Evolutionary conservation across 2,888 invertebrate genomes (phyloP), one percentile per base, ranked within the genome.

Genomic region (Pharmacophagus antenor): DNA sequence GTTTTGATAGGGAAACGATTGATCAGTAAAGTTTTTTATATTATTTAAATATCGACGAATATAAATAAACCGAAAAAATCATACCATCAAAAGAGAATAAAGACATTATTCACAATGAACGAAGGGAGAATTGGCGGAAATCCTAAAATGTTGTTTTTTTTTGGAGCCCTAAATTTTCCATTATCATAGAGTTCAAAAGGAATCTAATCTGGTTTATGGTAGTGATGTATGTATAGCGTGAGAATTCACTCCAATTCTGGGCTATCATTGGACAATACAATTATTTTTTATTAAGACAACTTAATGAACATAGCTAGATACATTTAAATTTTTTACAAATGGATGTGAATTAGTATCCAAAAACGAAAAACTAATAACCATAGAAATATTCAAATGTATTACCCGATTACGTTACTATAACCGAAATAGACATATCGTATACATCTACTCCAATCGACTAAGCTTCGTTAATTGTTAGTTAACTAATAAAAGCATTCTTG

Each of bases 1-100:
- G 42, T 49, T 54, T 49, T 49, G 58, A 53, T 58, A 54, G 21
- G 10, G n/a, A 48, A 58, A 42, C 22, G 15, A 41, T 23, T 27
- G 10, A n/a, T 5, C 37, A n/a, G 1, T 8, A 37, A 37, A 37
- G 27, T 2, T 8, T 27, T 27, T 4, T 10, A 27, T 10, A 27
- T 15, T 15, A 37, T 37, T 37, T n/a, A 31, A 31, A 31, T 15
- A 15, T 15, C 15, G 31, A 37, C n/a, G 5, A 37, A 37, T 8
- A 3, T n/a, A 5, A n/a, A 37, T n/a, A n/a, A n/a, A n/a, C n/a
- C n/a, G n/a, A n/a, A n/a, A n/a, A n/a, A n/a, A n/a, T n/a, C n/a
- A n/a, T n/a, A n/a, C n/a, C n/a, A n/a, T n/a, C n/a, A n/a, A n/a
- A n/a, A n/a, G n/a, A n/a, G n/a, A n/a, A n/a, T n/a, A n/a, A n/a